These are phyloP conservation scores for Pocillopora verrucosa DNA, from an alignment of 64 coral and sea anemone species.

Conservation along the genomic window DNA sequence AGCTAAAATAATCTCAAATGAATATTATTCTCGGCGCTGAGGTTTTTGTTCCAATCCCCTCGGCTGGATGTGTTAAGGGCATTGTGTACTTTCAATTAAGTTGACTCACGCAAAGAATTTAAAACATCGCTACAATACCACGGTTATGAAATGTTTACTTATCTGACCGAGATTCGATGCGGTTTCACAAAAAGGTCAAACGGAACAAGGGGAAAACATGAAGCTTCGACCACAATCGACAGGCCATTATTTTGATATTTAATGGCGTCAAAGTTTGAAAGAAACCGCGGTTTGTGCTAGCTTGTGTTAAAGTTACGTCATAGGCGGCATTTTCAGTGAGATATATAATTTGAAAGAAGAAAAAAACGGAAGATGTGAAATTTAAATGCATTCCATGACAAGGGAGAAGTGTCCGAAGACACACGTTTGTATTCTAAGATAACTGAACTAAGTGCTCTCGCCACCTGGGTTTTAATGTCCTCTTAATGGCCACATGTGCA, in stretches of 20 bases:
- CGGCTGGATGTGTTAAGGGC: background rate
- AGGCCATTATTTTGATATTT: background rate
- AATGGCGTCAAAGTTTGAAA: background rate
- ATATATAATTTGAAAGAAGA: too few relatives aligned
- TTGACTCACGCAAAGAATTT: background rate
- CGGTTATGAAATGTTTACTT: background rate
- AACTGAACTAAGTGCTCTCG: too few relatives aligned
- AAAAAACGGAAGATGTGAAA: too few relatives aligned
- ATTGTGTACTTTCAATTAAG: background rate
- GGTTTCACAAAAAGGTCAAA: background rate
- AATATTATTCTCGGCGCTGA: background rate
- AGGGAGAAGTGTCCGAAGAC: too few relatives aligned
- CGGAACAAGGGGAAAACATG: background rate
- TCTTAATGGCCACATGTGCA: too few relatives aligned
- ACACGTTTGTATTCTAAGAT: too few relatives aligned
- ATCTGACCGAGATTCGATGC: background rate
- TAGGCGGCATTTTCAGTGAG: too few relatives aligned
- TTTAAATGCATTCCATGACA: too few relatives aligned
- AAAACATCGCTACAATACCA: background rate
- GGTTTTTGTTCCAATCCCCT: too few relatives aligned
- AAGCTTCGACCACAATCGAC: background rate
- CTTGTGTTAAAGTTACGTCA: too few relatives aligned
- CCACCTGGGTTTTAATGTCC: too few relatives aligned
- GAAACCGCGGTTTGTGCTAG: too few relatives aligned
- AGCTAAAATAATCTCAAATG: background rate